Evolutionary conservation across 2,888 invertebrate species (phyloP).

Genomic region (Diogma glabrata): DNA sequence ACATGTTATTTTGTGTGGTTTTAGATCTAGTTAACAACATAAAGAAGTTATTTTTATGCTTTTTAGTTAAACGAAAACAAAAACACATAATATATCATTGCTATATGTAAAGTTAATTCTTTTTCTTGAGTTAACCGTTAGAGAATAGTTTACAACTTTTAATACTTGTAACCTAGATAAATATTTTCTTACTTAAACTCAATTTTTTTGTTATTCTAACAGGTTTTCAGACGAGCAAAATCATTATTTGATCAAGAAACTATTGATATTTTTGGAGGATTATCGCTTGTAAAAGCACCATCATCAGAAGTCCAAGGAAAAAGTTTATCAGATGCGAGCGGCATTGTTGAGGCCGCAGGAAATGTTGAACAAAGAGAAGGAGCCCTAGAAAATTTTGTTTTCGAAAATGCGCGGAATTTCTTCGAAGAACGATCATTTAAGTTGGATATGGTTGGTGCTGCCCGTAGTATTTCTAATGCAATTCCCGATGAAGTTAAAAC

Average conservation of each 20-base stretch:
- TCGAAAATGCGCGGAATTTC: conserved; percentile 42
- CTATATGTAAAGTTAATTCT: too few relatives aligned
- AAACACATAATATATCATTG: too few relatives aligned
- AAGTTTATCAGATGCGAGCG: conserved; percentile 37
- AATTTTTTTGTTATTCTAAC: too few relatives aligned
- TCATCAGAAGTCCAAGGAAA: conserved; percentile 30
- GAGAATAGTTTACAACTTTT: too few relatives aligned
- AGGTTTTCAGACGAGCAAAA: conserved; percentile 45
- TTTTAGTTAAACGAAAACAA: too few relatives aligned
- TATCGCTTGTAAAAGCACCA: conserved; percentile 35
- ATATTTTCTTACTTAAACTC: too few relatives aligned
- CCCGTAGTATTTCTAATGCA: conserved; percentile 39
- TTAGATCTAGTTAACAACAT: too few relatives aligned
- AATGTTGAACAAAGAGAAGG: conserved; percentile 42
- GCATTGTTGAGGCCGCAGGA: conserved; percentile 40
- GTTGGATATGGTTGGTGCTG: conserved; percentile 39
- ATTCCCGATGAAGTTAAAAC: conserved; percentile 45
- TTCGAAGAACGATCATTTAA: conserved; percentile 43
- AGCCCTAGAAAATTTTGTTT: conserved; percentile 45
- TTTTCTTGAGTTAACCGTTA: too few relatives aligned
- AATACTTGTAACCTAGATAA: too few relatives aligned
- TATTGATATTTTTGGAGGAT: conserved; percentile 43
- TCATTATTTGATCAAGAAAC: conserved; percentile 46
- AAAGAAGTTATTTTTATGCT: too few relatives aligned
- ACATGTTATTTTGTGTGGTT: too few relatives aligned